phyloP scores from a whole-genome alignment of 2,888 invertebrate species.

The Nowickia ferox region DNA sequence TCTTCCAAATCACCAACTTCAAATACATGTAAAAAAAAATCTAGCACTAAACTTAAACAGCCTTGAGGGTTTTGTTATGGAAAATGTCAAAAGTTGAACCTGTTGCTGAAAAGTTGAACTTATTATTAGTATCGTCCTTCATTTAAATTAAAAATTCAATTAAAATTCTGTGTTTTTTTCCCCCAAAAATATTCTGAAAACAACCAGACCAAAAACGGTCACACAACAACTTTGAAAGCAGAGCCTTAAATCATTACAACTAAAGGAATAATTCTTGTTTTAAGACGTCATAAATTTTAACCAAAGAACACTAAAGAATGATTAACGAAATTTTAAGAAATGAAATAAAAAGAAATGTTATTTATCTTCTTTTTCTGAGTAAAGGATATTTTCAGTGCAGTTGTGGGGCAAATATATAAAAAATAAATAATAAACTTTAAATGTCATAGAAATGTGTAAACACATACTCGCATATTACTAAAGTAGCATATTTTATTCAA shows the following conservation, averaged over 20 bases:
- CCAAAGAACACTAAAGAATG: constrained; percentile 23
- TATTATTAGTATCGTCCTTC: background rate
- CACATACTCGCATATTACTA: too few relatives aligned
- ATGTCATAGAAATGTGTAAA: too few relatives aligned
- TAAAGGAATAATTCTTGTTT: constrained; percentile 63
- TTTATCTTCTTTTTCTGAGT: constrained; percentile 2
- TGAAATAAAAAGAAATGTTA: constrained; percentile 9
- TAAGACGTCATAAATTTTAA: constrained; percentile 69
- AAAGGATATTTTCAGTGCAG: background rate
- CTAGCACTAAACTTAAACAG: too few relatives aligned
- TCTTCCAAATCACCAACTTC: too few relatives aligned
- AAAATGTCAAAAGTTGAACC: too few relatives aligned
- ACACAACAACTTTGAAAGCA: background rate
- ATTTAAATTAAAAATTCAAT: background rate
- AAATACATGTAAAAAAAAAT: too few relatives aligned
- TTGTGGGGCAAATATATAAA: too few relatives aligned
- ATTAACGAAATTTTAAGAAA: constrained; percentile 50
- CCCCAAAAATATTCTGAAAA: background rate
- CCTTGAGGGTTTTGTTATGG: too few relatives aligned
- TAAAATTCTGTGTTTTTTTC: background rate
- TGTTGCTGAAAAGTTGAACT: background rate
- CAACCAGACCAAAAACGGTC: background rate
- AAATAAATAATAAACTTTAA: too few relatives aligned
- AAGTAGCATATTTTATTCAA: too few relatives aligned
- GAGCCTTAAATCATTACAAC: constrained; percentile 67